Conservation (phyloP, 2,113 vertebrate species). For the Grantiella picta region DNA sequence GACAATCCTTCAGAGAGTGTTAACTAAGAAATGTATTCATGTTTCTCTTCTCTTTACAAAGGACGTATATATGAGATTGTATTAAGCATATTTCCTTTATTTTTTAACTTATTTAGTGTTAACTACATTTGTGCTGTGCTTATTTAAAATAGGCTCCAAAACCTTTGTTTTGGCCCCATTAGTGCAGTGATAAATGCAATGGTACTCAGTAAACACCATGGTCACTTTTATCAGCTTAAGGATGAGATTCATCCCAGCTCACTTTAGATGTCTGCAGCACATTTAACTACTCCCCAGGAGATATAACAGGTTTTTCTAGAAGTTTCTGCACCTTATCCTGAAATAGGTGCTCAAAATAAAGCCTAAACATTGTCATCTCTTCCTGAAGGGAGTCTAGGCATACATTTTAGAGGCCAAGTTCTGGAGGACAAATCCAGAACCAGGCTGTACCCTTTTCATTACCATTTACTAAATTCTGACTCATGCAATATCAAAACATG, state of each 20-base stretch:
- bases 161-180: neutral
- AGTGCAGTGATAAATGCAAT: neutral
- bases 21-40: neutral
- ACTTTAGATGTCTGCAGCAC: neutral
- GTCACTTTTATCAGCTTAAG: neutral
- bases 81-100: neutral
- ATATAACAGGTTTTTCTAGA: neutral
- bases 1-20: neutral
- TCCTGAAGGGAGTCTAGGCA: too few relatives aligned
- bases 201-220: neutral
- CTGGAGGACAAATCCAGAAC: neutral
- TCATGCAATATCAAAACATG: neutral
- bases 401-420: fast-evolving
- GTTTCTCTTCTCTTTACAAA: neutral
- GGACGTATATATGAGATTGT: neutral
- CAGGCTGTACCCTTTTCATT: neutral
- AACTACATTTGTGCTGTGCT: neutral
- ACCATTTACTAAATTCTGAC: neutral
- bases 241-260: neutral
- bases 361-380: neutral
- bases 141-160: neutral
- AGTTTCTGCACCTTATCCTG: neutral
- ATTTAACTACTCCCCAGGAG: neutral
- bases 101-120: neutral
- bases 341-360: neutral